Base-by-base conservation (phyloP, 1,140 invertebrate genomes). In the Drosophila virilis region DNA sequence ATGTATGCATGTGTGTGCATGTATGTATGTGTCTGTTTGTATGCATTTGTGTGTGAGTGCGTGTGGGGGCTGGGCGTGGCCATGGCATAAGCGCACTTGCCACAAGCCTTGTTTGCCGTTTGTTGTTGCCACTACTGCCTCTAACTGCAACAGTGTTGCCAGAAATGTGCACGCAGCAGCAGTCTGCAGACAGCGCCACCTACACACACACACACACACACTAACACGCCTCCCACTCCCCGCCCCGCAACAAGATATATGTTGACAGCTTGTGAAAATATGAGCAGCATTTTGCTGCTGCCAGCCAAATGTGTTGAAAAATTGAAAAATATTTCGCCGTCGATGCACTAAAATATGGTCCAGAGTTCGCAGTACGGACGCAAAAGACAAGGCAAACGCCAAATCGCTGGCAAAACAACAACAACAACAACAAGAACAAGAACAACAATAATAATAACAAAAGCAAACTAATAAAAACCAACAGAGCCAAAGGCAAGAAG, bases 231-330 rank as follows among this genome's bases (percentile, higher is more conserved):
- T 22, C 22, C 58, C 28, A 17, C 45, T 8, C 15, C 65, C 52
- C 58, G 9, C 12, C 28, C 22, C 28, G 15, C 38, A 17, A 61
- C 22, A 88, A 86, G 83, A 88, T 88, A 88, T 88, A 88, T 88
- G 84, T 88, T 83, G 83, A 88, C 83, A 88, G 83, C 72, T 88
- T 88, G 69, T 74, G 64, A 88, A 88, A 88, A 88, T 88, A 88
- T 88, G 83, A 88, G 83, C 84, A 88, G 77, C 79, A 61, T 89
- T 88, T 88, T 89, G 83, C 84, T 88, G 80, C 73, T 88, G 79
- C 84, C 83, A 86, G 83, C 83, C 83, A 86, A 86, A 86, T 86
- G 83, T 88, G 83, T 88, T 88, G 83, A 88, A 88, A 88, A 88
- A 88, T 88, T 86, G 82, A 86, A 86, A 88, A 86, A 86, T 88